These are phyloP conservation scores for Dinocampus coccinellae DNA, from an alignment of 2,888 invertebrate species.

Conservation along the genomic window DNA sequence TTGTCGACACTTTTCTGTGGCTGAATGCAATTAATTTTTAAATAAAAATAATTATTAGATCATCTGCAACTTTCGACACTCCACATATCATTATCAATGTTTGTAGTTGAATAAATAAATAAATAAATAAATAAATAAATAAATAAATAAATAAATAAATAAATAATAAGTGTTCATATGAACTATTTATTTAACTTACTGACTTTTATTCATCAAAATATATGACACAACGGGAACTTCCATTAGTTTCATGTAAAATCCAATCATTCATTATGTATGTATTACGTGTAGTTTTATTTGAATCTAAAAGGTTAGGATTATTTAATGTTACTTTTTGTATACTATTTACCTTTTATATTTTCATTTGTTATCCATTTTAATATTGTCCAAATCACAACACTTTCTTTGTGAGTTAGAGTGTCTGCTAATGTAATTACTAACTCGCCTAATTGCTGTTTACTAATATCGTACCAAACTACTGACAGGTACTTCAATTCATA, in stretches of 20 bases:
- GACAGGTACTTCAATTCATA: too few relatives aligned
- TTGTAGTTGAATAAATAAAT: neutral
- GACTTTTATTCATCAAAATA: neutral
- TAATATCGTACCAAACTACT: too few relatives aligned
- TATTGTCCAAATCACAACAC: neutral
- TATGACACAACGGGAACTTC: neutral
- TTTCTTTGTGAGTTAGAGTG: neutral
- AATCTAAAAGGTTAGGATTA: constrained; percentile 14
- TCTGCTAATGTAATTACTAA: neutral
- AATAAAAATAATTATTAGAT: constrained; percentile 17
- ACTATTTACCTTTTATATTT: neutral
- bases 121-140: too few relatives aligned
- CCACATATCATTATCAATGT: neutral
- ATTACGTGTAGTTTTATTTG: neutral
- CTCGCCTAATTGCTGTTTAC: neutral
- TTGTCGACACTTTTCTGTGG: constrained; percentile 56
- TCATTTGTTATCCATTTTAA: neutral
- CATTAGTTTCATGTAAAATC: neutral
- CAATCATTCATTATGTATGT: too few relatives aligned
- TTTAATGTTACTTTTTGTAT: neutral
- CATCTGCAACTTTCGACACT: neutral
- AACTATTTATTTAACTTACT: neutral
- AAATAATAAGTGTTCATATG: neutral
- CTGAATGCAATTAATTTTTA: constrained; percentile 54
- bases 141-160: too few relatives aligned